Base-by-base conservation (phyloP, 2,113 vertebrate species). In the Bucco capensis region DNA sequence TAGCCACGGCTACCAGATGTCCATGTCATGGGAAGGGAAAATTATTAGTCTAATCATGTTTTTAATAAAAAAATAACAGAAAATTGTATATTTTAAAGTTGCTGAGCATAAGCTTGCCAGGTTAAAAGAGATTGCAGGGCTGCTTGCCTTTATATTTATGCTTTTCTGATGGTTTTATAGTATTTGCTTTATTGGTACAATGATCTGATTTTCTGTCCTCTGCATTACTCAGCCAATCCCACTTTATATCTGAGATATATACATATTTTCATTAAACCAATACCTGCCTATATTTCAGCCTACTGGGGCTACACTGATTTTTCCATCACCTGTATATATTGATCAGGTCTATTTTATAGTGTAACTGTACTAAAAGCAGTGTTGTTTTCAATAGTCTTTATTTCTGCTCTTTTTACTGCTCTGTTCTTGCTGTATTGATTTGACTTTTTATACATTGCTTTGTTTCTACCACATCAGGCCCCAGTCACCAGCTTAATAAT, bases 1-100 rank as follows among this genome's bases (percentile, higher is more conserved):
- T 94, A 85, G 76, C 92, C 92, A 89, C 25, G 5, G 69, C 65
- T 93, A 81, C 87, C 94, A 94, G 95, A 96, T 95, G 92, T 89
- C 94, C 66, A 27, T 84, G 86, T 91, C 88, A 89, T 18, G 64
- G 78, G 84, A 93, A 85, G 62, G 30, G 86, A 93, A 96, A 93
- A 94, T 91, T 95, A 86, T 93, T 83, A 77, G 33, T 93, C 86
- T 93, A 76, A 96, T 82, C 86, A 60, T 80, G 78, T 70, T 93
- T 96, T 86, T 94, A 92, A 83, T 87, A 81, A 87, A 96, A n/a
- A 95, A 93, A 50, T 90, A 92, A 27, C 62, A 84, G 49, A 79
- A 96, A 92, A 33, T 37, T 93, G 27, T 70, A 2, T 62, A 28
- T 84, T 88, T 81, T 49, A 50, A 90, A 91, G 76, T 73, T 8